phyloP scores from a whole-genome alignment of 2,797 vertebrate species.

The Cirrhinus mrigala region DNA sequence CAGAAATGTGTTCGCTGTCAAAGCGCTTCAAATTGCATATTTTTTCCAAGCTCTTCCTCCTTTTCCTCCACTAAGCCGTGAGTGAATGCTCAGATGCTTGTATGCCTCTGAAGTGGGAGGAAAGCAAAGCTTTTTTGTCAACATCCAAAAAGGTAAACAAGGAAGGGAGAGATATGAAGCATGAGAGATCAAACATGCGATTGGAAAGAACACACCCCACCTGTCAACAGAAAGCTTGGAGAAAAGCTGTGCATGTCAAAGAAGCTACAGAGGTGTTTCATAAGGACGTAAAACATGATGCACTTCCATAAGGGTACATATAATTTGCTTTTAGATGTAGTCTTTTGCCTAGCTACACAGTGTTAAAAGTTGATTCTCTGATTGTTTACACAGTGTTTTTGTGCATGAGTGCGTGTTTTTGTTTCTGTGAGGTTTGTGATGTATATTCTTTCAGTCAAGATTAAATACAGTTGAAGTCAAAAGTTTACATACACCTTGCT shows the following conservation, averaged over 20 bases:
- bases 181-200: conserved; percentile 40
- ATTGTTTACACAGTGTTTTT: not conserved
- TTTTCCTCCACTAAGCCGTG: conserved; percentile 43
- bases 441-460: not conserved
- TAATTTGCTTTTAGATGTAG: conserved; percentile 28
- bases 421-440: not conserved
- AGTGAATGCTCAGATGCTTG: conserved; percentile 68
- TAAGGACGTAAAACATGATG: conserved; percentile 64
- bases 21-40: conserved; percentile 38
- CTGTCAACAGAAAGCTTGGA: conserved; percentile 42
- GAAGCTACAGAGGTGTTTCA: conserved; percentile 58
- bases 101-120: conserved; percentile 59
- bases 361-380: not conserved
- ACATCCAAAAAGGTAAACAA: conserved; percentile 50
- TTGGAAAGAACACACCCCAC: conserved; percentile 39
- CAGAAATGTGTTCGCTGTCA: conserved; percentile 41
- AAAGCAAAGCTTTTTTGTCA: conserved; percentile 67
- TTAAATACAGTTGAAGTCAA: not conserved
- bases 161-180: conserved; percentile 47
- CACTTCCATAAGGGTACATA: conserved; percentile 72
- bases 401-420: not conserved
- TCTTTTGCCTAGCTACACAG: not conserved
- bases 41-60: conserved; percentile 17
- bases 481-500: too few relatives aligned
- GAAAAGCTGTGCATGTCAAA: conserved; percentile 51